Percentiles rank a stretch among this genome's conserved stretches.
These are phyloP conservation scores for Temnothorax nylanderi DNA, from an alignment of 1,140 invertebrate species.

Conservation along the genomic window DNA sequence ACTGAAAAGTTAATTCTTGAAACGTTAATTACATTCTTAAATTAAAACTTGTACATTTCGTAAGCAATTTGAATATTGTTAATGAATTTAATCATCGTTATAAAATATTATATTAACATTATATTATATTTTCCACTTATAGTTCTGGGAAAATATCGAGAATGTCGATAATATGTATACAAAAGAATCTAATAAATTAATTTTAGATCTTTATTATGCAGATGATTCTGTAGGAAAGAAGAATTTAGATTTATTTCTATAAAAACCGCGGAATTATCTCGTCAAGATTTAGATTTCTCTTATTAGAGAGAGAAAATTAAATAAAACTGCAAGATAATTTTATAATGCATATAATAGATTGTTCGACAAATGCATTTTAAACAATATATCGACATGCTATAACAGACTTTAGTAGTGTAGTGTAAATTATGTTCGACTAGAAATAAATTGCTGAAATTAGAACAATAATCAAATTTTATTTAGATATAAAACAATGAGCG, in stretches of 20 bases:
- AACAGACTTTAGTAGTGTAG: not conserved
- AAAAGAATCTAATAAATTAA: not conserved
- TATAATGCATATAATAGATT: not conserved
- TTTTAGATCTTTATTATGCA: not conserved
- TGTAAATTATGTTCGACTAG: not conserved
- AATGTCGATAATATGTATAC: too few species aligned
- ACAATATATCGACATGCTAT: not conserved
- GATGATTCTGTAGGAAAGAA: not conserved
- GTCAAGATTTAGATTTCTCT: not conserved
- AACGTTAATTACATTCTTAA: not conserved
- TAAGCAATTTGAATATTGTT: not conserved
- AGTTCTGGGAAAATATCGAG: too few species aligned
- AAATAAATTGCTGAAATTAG: not conserved
- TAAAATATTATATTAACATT: not conserved
- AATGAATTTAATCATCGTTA: not conserved
- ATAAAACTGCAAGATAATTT: not conserved
- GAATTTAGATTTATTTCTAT: not conserved
- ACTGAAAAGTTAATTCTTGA: not conserved
- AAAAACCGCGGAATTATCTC: not conserved
- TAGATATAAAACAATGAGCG: slow-evolving; percentile 15
- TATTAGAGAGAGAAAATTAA: too few species aligned
- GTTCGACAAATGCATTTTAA: not conserved
- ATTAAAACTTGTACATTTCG: not conserved
- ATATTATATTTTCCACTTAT: not conserved
- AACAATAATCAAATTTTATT: slow-evolving; percentile 1